Percentiles rank a stretch among this genome's conserved stretches.
Evolutionary conservation across 1,140 invertebrate species (phyloP).

Genomic region (Lanistes nyassanus): DNA sequence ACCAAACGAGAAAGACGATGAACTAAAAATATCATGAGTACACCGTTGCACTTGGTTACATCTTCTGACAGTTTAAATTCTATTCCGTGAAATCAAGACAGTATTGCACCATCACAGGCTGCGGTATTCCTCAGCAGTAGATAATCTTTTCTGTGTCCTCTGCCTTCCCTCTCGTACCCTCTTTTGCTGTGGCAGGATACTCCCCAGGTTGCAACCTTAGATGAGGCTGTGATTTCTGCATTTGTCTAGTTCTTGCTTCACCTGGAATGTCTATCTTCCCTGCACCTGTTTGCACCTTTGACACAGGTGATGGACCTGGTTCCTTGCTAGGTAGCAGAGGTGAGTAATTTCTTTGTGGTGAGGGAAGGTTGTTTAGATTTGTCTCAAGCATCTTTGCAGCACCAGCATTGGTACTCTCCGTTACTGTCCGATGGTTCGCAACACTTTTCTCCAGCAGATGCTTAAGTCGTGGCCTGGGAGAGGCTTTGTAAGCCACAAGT

Average conservation of each 20-base stretch:
- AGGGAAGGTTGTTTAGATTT: constrained; percentile 2
- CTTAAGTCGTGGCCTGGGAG: background rate
- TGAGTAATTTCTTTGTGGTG: constrained; percentile 10
- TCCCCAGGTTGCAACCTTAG: constrained; percentile 10
- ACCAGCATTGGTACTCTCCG: no score
- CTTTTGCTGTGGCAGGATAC: constrained; percentile 1
- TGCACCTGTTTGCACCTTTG: background rate
- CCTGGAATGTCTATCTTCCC: background rate
- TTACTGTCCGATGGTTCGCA: no score
- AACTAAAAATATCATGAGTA: background rate
- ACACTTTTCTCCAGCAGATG: no score
- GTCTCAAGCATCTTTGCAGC: constrained; percentile 15
- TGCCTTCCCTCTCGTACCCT: background rate
- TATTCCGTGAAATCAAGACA: background rate
- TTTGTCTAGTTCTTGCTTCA: background rate
- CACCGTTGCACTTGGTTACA: background rate
- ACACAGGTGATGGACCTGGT: background rate
- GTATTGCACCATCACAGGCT: background rate
- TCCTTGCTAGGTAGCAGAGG: background rate
- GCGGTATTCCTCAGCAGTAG: constrained; percentile 13
- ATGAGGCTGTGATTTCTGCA: background rate
- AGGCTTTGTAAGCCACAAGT: constrained; percentile 1
- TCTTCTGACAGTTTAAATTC: background rate
- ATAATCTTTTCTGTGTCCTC: constrained; percentile 20
- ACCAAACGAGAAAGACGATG: no score